These are phyloP conservation scores for Epinotia ramella DNA, from an alignment of 2,888 invertebrate species.

Conservation along the genomic window DNA sequence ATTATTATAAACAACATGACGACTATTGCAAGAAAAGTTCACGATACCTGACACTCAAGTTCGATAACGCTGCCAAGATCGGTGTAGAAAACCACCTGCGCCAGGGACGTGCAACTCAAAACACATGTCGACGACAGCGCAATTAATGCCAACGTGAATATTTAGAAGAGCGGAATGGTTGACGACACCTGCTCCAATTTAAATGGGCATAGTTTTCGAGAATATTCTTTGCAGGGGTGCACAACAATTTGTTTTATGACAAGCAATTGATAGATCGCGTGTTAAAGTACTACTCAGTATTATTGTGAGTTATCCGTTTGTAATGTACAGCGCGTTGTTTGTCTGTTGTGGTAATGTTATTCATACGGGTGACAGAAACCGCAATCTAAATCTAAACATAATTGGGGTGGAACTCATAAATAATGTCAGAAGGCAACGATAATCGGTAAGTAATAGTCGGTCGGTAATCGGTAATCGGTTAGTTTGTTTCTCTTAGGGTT, in stretches of 20 bases:
- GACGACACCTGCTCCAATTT: not conserved
- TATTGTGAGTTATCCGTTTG: not conserved
- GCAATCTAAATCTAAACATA: not conserved
- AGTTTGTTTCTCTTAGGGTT: too few relatives aligned
- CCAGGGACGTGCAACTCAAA: not conserved
- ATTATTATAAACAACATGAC: too few relatives aligned
- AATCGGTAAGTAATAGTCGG: too few relatives aligned
- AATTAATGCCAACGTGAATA: not conserved
- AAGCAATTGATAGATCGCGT: too few relatives aligned
- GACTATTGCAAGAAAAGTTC: too few relatives aligned
- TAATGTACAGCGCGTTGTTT: not conserved
- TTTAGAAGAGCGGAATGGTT: not conserved
- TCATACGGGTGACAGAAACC: not conserved
- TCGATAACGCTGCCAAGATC: not conserved
- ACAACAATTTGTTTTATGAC: not conserved
- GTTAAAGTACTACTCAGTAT: not conserved
- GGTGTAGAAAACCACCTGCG: not conserved
- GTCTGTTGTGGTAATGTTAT: not conserved
- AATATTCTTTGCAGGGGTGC: not conserved
- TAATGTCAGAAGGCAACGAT: too few relatives aligned
- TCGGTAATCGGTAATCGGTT: too few relatives aligned
- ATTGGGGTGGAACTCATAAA: too few relatives aligned
- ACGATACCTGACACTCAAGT: too few relatives aligned
- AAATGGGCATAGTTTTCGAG: not conserved
- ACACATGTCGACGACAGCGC: not conserved